Evolutionary conservation across 2,113 vertebrate genomes (phyloP).

Genomic region (Poeciliopsis turrubarensis): DNA sequence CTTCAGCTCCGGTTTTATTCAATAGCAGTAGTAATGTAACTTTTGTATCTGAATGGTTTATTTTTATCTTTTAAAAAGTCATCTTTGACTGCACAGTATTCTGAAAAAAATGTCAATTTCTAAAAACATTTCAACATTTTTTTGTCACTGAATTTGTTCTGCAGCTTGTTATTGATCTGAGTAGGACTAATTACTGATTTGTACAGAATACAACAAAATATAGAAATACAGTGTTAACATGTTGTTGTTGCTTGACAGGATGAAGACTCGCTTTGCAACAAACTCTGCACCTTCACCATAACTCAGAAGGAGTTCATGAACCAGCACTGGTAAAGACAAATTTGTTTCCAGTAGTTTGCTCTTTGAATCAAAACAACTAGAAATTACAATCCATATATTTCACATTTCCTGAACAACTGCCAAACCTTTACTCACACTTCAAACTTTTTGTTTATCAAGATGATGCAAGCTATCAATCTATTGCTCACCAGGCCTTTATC

Average conservation of each 20-base stretch:
- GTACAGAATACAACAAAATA: too few relatives aligned
- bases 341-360: constrained; percentile 12
- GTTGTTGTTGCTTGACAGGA: constrained; percentile 79
- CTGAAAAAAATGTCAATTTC: too few relatives aligned
- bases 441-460: neutral
- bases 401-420: neutral
- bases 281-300: constrained; percentile 98
- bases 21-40: too few relatives aligned
- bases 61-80: too few relatives aligned
- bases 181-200: too few relatives aligned
- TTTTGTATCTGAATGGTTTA: too few relatives aligned
- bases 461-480: neutral
- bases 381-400: neutral
- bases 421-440: neutral
- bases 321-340: constrained; percentile 92
- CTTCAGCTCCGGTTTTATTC: neutral
- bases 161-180: too few relatives aligned
- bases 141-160: too few relatives aligned
- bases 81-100: too few relatives aligned
- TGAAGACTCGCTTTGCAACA: constrained; percentile 99
- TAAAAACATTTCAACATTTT: too few relatives aligned
- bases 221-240: constrained; percentile 1
- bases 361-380: constrained; percentile 26
- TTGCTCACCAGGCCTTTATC: neutral
- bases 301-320: constrained; percentile 99